Evolutionary conservation across 2,888 invertebrate genomes (phyloP), one percentile per base, ranked within the genome.

Genomic region (Philereme transversata): DNA sequence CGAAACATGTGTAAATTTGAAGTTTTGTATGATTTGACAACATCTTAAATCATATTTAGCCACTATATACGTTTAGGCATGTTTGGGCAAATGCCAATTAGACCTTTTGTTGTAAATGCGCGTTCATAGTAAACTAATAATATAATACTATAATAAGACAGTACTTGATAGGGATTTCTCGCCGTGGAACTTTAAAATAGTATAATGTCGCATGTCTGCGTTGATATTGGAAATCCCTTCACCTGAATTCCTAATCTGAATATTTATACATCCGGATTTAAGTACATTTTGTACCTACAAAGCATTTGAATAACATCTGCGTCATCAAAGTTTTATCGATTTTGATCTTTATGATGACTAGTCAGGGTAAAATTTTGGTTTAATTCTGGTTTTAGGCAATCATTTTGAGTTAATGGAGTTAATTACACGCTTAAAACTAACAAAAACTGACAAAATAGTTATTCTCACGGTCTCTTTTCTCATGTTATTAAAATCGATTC

Each of bases 371-470:
- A 22, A 7, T 10, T 48, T 57, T 51, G 22, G 7, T 36, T 57
- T 53, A 43, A 46, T 47, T 36, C 36, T 5, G 34, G 51, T 11
- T 34, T 38, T n/a, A 11, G 48, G 41, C 35, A 49, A 63, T 67
- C 65, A 67, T 70, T 65, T 60, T 64, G 59, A 67, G 53, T 76
- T 70, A 70, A 77, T 72, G 64, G 60, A 71, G 67, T 70, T 81
- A 79, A 79, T 80, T 81, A 73, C 57, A 75, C 71, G 67, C 73
- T 70, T 72, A 63, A 70, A 74, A 77, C 71, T 82, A 83, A 81
- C 84, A 79, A 86, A 83, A 81, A 77, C 71, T 82, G 83, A 81
- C 84, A 79, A 86, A 83, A 81, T 65, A 76, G 67, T 78, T 77
- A 81, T 83, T 84, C 84, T 67, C 85, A 86, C 84, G 85, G 69